Conservation (phyloP, 2,888 invertebrate genomes). For the Leucania comma region DNA sequence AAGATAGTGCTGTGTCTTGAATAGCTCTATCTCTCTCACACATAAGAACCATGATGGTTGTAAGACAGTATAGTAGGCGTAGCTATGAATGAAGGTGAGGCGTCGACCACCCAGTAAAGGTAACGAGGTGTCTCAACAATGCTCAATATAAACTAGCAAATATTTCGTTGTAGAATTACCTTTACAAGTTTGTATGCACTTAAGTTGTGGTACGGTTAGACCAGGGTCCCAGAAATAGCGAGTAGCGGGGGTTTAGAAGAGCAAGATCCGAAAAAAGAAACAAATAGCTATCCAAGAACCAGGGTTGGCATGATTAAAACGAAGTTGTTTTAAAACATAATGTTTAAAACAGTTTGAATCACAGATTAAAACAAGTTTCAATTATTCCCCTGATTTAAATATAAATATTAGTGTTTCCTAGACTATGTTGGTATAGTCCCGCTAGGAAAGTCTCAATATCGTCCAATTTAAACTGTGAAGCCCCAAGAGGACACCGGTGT, state of each 20-base stretch:
- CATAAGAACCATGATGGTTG: neutral
- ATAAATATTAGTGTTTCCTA: too few relatives aligned
- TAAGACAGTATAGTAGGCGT: neutral
- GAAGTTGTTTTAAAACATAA: too few relatives aligned
- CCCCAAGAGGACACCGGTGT: too few relatives aligned
- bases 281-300: neutral
- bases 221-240: conserved; percentile 20
- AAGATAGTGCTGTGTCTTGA: neutral
- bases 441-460: too few relatives aligned
- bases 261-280: neutral
- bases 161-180: conserved; percentile 23
- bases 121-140: conserved; percentile 41
- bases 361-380: too few relatives aligned
- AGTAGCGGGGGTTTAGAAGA: neutral
- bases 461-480: too few relatives aligned
- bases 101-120: conserved; percentile 44
- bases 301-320: too few relatives aligned
- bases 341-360: too few relatives aligned
- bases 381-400: too few relatives aligned
- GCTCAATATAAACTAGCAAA: conserved; percentile 39
- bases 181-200: conserved; percentile 20
- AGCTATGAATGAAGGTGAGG: conserved; percentile 24
- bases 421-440: too few relatives aligned
- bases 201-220: conserved; percentile 1
- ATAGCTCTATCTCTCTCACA: neutral